A percentile compares a stretch with the other conserved stretches of the same genome.
phyloP scores from a whole-genome alignment of 2,797 vertebrate genomes.

The Enteromius fasciolatus region DNA sequence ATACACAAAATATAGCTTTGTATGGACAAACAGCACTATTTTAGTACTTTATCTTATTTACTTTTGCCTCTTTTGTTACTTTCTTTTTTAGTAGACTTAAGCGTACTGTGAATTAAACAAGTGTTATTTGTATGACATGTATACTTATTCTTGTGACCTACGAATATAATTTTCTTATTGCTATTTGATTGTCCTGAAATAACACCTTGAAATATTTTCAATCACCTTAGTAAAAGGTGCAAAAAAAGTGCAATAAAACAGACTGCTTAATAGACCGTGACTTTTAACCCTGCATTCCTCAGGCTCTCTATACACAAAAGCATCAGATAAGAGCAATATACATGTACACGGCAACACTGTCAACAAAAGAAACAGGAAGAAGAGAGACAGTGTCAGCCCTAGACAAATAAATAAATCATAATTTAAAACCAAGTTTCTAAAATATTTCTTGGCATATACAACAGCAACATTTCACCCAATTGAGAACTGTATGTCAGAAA shows the following conservation, averaged over 20 bases:
- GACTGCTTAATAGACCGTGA: slow-evolving; percentile 4
- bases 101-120: not conserved
- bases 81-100: not conserved
- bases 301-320: not conserved
- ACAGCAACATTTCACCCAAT: not conserved
- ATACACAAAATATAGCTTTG: not conserved
- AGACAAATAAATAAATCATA: not conserved
- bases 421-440: not conserved
- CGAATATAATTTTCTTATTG: not conserved
- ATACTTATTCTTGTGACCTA: not conserved
- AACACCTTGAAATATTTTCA: not conserved
- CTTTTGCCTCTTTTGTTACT: not conserved
- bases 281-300: slow-evolving; percentile 27
- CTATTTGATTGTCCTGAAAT: not conserved
- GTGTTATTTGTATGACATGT: not conserved
- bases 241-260: slow-evolving; percentile 31
- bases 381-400: not conserved
- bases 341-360: not conserved
- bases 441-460: not conserved
- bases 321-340: slow-evolving; percentile 29
- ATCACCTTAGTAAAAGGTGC: not conserved
- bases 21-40: not conserved
- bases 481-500: not conserved
- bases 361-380: not conserved
- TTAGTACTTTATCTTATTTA: not conserved